Conservation (phyloP, 2,113 vertebrate species). For the Bujurquina vittata region DNA sequence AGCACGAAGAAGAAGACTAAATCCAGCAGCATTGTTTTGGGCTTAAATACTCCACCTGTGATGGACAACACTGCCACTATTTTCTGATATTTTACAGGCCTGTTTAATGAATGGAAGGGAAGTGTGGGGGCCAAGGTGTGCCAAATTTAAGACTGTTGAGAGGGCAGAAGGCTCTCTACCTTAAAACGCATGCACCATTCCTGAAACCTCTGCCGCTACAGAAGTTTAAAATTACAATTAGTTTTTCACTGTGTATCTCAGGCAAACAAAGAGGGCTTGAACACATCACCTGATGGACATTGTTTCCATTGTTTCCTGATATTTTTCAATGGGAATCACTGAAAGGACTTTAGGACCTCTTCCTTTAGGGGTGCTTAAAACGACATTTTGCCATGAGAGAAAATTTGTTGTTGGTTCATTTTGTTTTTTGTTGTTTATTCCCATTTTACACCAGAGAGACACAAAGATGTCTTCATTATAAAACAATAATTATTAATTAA, state of each 20-base stretch:
- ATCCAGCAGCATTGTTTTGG: no score
- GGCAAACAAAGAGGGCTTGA: background rate
- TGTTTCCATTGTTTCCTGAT: background rate
- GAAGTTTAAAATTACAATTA: background rate
- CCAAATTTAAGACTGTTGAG: background rate
- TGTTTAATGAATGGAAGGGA: background rate
- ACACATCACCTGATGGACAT: background rate
- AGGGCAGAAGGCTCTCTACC: background rate
- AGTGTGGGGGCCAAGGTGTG: background rate
- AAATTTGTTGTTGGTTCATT: background rate
- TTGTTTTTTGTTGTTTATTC: background rate
- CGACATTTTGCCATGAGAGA: background rate
- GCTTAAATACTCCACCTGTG: background rate
- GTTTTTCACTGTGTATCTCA: background rate
- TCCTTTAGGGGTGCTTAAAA: background rate
- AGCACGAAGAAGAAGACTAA: no score
- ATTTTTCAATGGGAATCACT: background rate
- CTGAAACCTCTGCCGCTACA: background rate
- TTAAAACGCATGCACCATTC: background rate
- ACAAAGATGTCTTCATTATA: background rate
- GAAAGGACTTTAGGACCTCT: background rate
- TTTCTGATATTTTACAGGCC: background rate
- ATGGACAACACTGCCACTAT: background rate
- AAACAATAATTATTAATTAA: no score
- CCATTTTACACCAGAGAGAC: background rate